Evolutionary conservation across 2,888 invertebrate genomes (phyloP).

Genomic region (Pogonocherus hispidulus): DNA sequence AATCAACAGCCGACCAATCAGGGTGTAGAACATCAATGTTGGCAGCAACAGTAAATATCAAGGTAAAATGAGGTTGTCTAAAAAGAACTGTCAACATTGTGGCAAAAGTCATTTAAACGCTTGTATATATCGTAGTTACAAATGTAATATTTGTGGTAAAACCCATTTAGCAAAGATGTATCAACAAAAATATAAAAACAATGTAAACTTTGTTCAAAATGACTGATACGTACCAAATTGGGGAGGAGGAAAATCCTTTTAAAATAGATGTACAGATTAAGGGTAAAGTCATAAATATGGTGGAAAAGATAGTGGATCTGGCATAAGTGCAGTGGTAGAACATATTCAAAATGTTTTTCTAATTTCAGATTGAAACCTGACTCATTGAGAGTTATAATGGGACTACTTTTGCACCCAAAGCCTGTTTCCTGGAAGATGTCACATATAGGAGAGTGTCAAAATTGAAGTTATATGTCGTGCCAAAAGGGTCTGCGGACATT

Average conservation of each 20-base stretch:
- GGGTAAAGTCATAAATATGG: conserved; percentile 2
- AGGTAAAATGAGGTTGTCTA: background rate
- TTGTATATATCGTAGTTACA: conserved; percentile 16
- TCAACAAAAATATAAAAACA: background rate
- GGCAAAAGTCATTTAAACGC: background rate
- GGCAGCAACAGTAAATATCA: background rate
- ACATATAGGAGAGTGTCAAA: background rate
- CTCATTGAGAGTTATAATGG: conserved; percentile 20
- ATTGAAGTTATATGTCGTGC: conserved; percentile 20
- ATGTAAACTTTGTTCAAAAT: background rate
- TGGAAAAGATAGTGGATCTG: conserved; percentile 21
- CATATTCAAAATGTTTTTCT: conserved; percentile 23
- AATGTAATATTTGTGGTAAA: conserved; percentile 15
- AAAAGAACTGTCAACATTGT: conserved; percentile 28
- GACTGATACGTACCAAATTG: background rate
- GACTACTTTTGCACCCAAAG: conserved; percentile 17
- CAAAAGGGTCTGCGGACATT: conserved; percentile 18
- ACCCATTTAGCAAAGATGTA: conserved; percentile 19
- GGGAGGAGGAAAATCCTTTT: conserved; percentile 1
- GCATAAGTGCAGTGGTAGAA: conserved; percentile 17
- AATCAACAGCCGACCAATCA: background rate
- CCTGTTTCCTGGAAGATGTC: conserved; percentile 13
- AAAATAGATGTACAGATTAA: conserved; percentile 12
- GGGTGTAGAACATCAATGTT: background rate
- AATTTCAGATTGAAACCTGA: conserved; percentile 19